Conservation (phyloP, 2,797 vertebrate species). For the Cossypha niveicapilla region DNA sequence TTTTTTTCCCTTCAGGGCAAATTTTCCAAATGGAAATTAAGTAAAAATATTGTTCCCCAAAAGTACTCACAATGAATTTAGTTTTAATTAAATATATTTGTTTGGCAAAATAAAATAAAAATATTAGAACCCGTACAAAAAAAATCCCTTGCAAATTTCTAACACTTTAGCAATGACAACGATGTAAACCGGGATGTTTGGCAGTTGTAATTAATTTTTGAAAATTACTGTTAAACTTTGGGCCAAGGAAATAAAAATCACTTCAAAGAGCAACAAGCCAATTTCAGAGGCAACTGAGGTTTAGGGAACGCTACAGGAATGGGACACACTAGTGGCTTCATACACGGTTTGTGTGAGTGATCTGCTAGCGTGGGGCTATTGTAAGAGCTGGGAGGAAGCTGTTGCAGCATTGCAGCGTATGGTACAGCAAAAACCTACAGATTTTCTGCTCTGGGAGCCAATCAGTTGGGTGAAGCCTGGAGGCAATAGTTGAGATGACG, state of each 20-base stretch:
- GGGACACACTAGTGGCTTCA: slow-evolving; percentile 31
- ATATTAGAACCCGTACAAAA: slow-evolving; percentile 80
- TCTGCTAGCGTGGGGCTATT: slow-evolving; percentile 3
- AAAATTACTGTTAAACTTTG: slow-evolving; percentile 37
- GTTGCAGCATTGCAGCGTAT: slow-evolving; percentile 40
- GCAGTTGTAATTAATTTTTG: slow-evolving; percentile 72
- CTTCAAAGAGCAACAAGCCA: slow-evolving; percentile 31
- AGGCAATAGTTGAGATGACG: neutral
- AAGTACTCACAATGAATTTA: slow-evolving; percentile 73
- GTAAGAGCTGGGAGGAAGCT: slow-evolving; percentile 7
- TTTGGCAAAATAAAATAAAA: slow-evolving; percentile 78
- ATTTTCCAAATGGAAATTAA: slow-evolving; percentile 73
- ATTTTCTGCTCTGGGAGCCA: neutral
- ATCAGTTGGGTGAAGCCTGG: neutral
- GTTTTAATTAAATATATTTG: slow-evolving; percentile 85
- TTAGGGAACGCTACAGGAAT: slow-evolving; percentile 13
- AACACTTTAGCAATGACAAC: slow-evolving; percentile 73
- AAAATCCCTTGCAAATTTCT: slow-evolving; percentile 73
- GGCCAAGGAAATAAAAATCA: slow-evolving; percentile 34
- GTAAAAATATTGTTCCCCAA: slow-evolving; percentile 66
- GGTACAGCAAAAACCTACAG: slow-evolving; percentile 46
- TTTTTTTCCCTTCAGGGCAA: slow-evolving; percentile 46
- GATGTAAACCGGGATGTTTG: slow-evolving; percentile 79
- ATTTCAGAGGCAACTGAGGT: slow-evolving; percentile 49
- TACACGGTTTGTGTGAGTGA: slow-evolving; percentile 48